Evolutionary conservation across 2,888 invertebrate genomes (phyloP).

Genomic region (Blomia tropicalis): DNA sequence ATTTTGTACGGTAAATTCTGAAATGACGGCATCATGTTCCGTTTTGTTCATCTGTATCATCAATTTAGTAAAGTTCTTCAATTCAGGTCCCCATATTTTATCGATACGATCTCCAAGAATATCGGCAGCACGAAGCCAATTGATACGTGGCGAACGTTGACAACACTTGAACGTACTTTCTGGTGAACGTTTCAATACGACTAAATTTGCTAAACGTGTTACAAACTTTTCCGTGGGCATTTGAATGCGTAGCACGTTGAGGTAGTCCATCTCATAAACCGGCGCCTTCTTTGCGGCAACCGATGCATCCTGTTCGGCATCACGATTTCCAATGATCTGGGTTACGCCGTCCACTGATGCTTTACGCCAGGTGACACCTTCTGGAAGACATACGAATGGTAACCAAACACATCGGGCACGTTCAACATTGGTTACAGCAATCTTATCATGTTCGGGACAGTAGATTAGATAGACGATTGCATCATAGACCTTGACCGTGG

Average conservation of each 20-base stretch:
- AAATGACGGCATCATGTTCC: not conserved
- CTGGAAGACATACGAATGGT: not conserved
- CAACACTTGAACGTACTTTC: conserved; percentile 18
- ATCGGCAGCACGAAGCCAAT: conserved; percentile 20
- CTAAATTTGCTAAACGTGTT: not conserved
- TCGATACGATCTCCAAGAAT: not conserved
- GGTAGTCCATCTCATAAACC: not conserved
- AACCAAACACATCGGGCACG: not conserved
- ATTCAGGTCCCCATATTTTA: conserved; percentile 26
- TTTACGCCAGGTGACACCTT: not conserved
- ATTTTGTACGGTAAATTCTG: not conserved
- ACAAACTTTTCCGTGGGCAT: conserved; percentile 12
- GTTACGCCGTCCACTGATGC: not conserved
- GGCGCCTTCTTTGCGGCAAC: not conserved
- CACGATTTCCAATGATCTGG: not conserved
- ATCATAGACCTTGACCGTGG: not conserved
- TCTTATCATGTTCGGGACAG: not conserved
- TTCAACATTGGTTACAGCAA: conserved; percentile 6
- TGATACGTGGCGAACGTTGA: conserved; percentile 7
- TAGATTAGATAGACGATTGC: conserved; percentile 6
- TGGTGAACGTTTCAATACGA: not conserved
- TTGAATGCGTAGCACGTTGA: conserved; percentile 12
- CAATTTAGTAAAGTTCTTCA: conserved; percentile 2
- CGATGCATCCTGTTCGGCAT: conserved; percentile 4
- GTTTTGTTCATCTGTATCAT: not conserved